Evolutionary conservation across 2,888 invertebrate species (phyloP).

Genomic region (Neria commutata): DNA sequence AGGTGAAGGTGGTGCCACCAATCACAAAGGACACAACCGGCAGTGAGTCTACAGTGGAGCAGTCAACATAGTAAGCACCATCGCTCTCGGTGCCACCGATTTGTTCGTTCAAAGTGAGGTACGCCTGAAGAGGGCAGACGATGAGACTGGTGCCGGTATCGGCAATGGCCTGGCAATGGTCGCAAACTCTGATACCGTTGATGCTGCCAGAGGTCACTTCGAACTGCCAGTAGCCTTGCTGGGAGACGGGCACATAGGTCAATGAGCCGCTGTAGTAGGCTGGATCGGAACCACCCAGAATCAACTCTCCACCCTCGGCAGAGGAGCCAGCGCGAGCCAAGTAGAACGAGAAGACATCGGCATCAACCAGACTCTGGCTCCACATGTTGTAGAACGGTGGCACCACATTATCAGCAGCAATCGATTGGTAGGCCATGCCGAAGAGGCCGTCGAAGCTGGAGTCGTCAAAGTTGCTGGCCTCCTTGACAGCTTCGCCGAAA

Average conservation of each 20-base stretch:
- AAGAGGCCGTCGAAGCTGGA: conserved; percentile 98
- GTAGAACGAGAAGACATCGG: conserved; percentile 91
- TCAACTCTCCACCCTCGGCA: conserved; percentile 78
- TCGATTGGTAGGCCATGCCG: conserved; percentile 85
- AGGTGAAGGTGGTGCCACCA: conserved; percentile 74
- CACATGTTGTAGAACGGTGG: conserved; percentile 94
- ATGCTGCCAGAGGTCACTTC: conserved; percentile 74
- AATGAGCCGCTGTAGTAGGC: conserved; percentile 72
- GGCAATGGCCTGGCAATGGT: conserved; percentile 86
- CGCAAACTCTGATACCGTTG: conserved; percentile 68
- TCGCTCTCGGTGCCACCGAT: conserved; percentile 71
- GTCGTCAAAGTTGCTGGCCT: conserved; percentile 90
- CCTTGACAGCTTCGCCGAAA: conserved; percentile 91
- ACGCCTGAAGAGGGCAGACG: conserved; percentile 66
- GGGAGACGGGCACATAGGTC: conserved; percentile 77
- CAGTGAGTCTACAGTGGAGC: conserved; percentile 74
- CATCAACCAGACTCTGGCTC: conserved; percentile 71
- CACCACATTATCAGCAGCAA: conserved; percentile 85
- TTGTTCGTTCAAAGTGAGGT: conserved; percentile 75
- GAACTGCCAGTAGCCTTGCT: conserved; percentile 96
- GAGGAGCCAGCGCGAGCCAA: conserved; percentile 76
- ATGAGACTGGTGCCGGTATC: conserved; percentile 96
- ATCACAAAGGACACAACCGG: conserved; percentile 79
- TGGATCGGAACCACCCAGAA: conserved; percentile 92
- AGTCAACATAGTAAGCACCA: conserved; percentile 68